Base-by-base conservation (phyloP, 2,113 vertebrate species). In the Chionis minor region DNA sequence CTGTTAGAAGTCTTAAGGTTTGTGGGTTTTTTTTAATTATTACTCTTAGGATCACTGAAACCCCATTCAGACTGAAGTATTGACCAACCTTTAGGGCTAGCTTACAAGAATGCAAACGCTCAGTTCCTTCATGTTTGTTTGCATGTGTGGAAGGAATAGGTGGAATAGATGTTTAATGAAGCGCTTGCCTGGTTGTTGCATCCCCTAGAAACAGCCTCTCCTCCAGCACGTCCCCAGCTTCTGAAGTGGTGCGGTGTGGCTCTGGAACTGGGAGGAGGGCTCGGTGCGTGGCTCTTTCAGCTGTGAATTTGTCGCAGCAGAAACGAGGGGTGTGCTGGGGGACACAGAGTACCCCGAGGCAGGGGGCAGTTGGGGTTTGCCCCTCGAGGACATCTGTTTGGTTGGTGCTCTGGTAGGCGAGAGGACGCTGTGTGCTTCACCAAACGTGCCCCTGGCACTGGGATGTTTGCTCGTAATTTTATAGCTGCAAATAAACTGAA, bases 371-470 rank as follows among this genome's bases (percentile, higher is more conserved):
- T 83, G 52, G 17, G 56, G 73, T 26, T 88, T 56, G 7, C 30
- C 22, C 59, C 28, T 72, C 4, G 21, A 75, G 69, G 40, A 38
- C 6, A 1, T 23, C 12, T 30, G 14, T 72, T 52, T 58, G 51
- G 3, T 85, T 78, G 87, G 51, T 85, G 78, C 35, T 52, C 33
- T 49, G 44, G 54, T 63, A 52, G 59, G 9, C 73, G 44, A 35
- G 55, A 70, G 70, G 32, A 40, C 0, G 4, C 54, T 4, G 1
- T 12, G 52, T 72, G 67, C 52, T 59, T 69, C 12, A 4, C 52
- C 9, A 9, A 26, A 6, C 0, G 0, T 84, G 59, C 33, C 16
- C 3, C 26, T 8, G 51, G 52, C 54, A 32, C 90, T 24, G 62
- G 32, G 20, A 8, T 52, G 16, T 72, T 65, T 77, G 81, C 54